Base-by-base conservation (phyloP, 2,113 vertebrate species). In the Neofelis nebulosa region DNA sequence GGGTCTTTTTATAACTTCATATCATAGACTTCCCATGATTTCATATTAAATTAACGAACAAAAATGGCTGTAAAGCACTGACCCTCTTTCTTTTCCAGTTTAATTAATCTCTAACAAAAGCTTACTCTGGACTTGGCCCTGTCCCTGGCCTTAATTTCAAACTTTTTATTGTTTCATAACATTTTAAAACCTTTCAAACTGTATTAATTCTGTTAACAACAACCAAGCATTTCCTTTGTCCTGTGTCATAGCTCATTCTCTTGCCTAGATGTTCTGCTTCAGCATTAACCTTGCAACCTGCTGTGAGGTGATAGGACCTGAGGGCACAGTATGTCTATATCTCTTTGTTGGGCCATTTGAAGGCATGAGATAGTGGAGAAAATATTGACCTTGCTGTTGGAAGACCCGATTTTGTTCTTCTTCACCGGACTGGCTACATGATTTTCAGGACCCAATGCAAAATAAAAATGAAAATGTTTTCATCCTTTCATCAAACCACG, bases 31-130 rank as follows among this genome's bases (percentile, higher is more conserved):
- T 92, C 68, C 76, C 48, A 76, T 73, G 36, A 68, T 41, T 68
- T 11, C 13, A 29, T 85, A 50, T 61, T 84, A 94, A 76, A 45
- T 73, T 80, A 88, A 61, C 61, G 27, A 52, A 45, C 13, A 73
- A 81, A 85, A 89, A 65, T 92, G 18, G 4, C 12, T 33, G 1
- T 36, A 80, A 76, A 36, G 33, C 18, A 38, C 15, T 80, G 33
- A 11, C 5, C 7, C 4, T 45, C n/a, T 78, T 74, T 36, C 23
- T 48, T 76, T 82, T 33, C 48, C 74, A 82, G 15, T 61, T 87
- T 38, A 86, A 89, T 93, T 71, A 38, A 73, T 36, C 78, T 94
- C 65, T 38, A 91, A 31, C 7, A 71, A 71, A 95, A 95, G 27
- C 1, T 85, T 74, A 68, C 68, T 45, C 73, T 92, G 7, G 4